Evolutionary conservation across 2,797 vertebrate species (phyloP).

Genomic region (Champsocephalus gunnari): DNA sequence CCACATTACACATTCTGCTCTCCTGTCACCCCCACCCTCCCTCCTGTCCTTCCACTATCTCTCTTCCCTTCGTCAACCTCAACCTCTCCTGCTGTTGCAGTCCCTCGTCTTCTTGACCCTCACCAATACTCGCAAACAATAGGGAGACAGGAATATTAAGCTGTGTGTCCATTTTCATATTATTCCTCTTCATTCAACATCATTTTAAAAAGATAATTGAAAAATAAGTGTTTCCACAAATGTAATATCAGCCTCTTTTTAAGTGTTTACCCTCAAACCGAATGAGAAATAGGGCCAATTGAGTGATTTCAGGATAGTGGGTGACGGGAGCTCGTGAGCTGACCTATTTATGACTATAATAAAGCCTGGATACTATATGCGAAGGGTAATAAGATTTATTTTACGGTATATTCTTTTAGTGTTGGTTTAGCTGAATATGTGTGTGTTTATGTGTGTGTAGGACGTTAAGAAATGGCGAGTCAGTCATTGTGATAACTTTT

Average conservation of each 20-base stretch:
- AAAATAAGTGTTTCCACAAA: constrained; percentile 32
- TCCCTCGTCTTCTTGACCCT: constrained; percentile 24
- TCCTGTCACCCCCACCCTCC: not conserved
- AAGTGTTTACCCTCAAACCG: not conserved
- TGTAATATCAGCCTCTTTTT: not conserved
- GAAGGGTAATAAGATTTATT: not conserved
- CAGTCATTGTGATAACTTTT: constrained; percentile 5
- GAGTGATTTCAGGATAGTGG: not conserved
- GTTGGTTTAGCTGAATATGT: not conserved
- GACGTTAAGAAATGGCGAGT: not conserved
- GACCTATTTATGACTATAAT: not conserved
- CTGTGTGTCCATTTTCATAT: constrained; percentile 24
- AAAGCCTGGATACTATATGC: accelerated
- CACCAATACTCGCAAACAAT: too few relatives aligned
- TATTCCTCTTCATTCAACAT: constrained; percentile 5
- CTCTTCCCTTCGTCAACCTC: constrained; percentile 13
- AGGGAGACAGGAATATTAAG: not conserved
- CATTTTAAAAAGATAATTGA: constrained; percentile 3
- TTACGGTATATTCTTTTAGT: not conserved
- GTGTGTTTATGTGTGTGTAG: constrained; percentile 5
- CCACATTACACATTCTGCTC: not conserved
- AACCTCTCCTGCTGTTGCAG: constrained; percentile 17
- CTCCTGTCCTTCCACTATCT: not conserved
- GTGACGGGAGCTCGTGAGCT: not conserved
- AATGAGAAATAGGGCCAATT: constrained; percentile 26